These are phyloP conservation scores for Heteronetta atricapilla DNA, from an alignment of 2,113 vertebrate genomes.

Conservation along the genomic window DNA sequence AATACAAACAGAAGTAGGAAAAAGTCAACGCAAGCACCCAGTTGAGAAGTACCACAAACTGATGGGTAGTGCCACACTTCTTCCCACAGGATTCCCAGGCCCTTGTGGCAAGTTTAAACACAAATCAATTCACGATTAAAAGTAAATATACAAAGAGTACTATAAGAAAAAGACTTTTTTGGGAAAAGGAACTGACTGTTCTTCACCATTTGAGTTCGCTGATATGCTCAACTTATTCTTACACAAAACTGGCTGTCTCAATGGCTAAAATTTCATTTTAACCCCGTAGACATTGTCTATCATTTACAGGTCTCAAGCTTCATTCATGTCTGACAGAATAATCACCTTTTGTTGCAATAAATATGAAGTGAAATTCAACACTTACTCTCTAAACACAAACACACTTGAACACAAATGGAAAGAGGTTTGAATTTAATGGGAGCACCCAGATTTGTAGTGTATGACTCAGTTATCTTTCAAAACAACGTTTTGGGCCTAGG, in stretches of 20 bases:
- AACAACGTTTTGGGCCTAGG: background rate
- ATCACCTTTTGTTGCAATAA: background rate
- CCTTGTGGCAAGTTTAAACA: background rate
- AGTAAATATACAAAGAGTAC: background rate
- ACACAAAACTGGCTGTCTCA: background rate
- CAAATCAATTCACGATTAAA: background rate
- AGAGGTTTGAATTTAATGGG: background rate
- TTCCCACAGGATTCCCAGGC: background rate
- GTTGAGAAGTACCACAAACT: background rate
- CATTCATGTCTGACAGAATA: background rate
- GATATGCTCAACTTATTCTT: background rate
- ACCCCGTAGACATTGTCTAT: background rate
- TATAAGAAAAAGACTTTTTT: background rate
- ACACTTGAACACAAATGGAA: background rate
- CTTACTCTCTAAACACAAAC: background rate
- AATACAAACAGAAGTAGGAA: background rate
- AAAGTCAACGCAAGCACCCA: background rate
- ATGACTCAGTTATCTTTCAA: background rate
- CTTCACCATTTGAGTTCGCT: background rate
- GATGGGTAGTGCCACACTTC: background rate
- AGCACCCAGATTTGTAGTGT: background rate
- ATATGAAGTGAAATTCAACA: background rate
- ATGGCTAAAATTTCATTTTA: background rate
- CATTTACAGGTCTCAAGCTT: background rate
- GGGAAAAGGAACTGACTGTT: background rate